Conservation (phyloP, 2,797 vertebrate genomes). For the Cynodonichthys magdalenae region DNA sequence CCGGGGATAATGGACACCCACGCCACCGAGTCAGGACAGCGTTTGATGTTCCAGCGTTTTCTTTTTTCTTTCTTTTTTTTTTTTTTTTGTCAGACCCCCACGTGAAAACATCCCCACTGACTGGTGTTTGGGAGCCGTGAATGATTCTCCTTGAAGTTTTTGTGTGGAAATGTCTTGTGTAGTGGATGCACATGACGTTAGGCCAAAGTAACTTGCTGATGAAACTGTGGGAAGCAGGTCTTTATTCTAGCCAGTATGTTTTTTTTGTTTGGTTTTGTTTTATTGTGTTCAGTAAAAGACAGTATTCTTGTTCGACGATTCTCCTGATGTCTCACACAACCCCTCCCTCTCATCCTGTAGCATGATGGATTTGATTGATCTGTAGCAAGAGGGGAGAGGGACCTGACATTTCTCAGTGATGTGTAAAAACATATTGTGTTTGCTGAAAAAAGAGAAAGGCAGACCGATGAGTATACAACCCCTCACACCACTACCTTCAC, state of each 20-base stretch:
- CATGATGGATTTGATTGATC: constrained; percentile 79
- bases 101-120: constrained; percentile 61
- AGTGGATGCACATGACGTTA: constrained; percentile 41
- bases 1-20: constrained; percentile 71
- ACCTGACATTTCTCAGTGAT: constrained; percentile 82
- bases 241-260: constrained; percentile 49
- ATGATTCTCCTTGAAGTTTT: constrained; percentile 28
- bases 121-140: constrained; percentile 32
- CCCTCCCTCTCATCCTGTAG: constrained; percentile 60
- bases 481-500: background rate
- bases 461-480: constrained; percentile 31
- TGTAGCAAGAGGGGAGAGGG: constrained; percentile 64
- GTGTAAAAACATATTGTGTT: constrained; percentile 83
- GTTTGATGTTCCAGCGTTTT: constrained; percentile 70
- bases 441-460: constrained; percentile 56
- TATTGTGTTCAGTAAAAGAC: constrained; percentile 51
- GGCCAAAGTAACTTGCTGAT: constrained; percentile 46
- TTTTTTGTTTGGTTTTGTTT: constrained; percentile 41
- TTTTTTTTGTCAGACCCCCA: constrained; percentile 60
- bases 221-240: constrained; percentile 63
- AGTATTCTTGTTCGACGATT: constrained; percentile 41
- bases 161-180: constrained; percentile 31
- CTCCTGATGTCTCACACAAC: constrained; percentile 44
- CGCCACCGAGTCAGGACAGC: constrained; percentile 69
- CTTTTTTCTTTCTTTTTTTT: too few relatives aligned